These are phyloP conservation scores for Oxyruncus cristatus DNA, from an alignment of 2,113 vertebrate species.

Conservation along the genomic window DNA sequence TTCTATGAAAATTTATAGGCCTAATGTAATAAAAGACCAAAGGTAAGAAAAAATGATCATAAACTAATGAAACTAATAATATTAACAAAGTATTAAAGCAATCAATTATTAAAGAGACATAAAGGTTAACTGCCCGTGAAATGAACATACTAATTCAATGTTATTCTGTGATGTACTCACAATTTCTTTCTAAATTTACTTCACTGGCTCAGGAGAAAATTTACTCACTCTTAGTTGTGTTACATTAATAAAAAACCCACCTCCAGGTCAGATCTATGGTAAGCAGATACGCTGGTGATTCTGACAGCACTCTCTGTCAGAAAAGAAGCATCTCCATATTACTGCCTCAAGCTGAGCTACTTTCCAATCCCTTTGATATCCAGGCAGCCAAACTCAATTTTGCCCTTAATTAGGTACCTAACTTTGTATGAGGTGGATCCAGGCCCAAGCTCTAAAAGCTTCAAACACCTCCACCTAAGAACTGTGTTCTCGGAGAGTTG, in stretches of 20 bases:
- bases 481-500: background rate
- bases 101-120: slow-evolving; percentile 39
- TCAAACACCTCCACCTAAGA: background rate
- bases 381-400: background rate
- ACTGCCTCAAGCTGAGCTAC: background rate
- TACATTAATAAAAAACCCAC: background rate
- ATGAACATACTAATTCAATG: slow-evolving; percentile 53
- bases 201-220: background rate
- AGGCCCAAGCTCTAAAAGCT: background rate
- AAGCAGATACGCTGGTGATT: background rate
- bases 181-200: slow-evolving; percentile 29
- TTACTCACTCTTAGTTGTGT: background rate
- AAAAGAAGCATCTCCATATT: background rate
- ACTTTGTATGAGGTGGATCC: background rate
- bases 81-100: slow-evolving; percentile 45
- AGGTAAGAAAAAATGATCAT: slow-evolving; percentile 19
- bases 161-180: slow-evolving; percentile 11
- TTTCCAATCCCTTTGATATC: background rate
- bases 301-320: background rate
- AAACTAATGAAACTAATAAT: slow-evolving; percentile 54
- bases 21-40: slow-evolving; percentile 34
- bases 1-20: slow-evolving; percentile 36
- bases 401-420: background rate
- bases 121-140: slow-evolving; percentile 58
- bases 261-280: background rate